phyloP scores from a whole-genome alignment of 2,888 invertebrate species.

The Pristionchus arcanus region DNA sequence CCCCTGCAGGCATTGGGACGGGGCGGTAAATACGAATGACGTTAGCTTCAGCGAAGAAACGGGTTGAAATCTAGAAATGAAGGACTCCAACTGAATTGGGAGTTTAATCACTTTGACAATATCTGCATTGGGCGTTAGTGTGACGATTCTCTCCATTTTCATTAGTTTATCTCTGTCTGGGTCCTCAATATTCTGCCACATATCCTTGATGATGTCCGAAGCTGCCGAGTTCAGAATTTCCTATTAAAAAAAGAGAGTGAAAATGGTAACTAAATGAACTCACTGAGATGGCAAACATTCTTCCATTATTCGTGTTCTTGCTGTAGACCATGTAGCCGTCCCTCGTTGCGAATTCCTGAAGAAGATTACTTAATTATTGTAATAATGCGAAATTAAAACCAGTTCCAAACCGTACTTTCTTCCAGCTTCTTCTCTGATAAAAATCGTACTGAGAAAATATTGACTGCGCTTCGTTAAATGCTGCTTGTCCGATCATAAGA shows the following conservation, averaged over 20 bases:
- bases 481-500: neutral
- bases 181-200: neutral
- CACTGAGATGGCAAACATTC: conserved; percentile 19
- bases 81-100: neutral
- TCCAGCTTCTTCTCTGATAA: neutral
- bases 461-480: neutral
- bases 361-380: no score
- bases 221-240: neutral
- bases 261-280: neutral
- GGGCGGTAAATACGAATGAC: neutral
- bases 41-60: neutral
- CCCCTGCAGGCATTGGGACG: neutral
- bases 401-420: neutral
- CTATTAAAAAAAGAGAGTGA: neutral
- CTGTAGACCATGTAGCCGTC: conserved; percentile 40
- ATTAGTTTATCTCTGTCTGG: neutral
- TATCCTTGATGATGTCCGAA: neutral
- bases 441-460: neutral
- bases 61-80: neutral
- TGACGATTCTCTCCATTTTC: neutral
- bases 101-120: neutral
- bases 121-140: neutral
- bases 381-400: no score
- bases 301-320: neutral
- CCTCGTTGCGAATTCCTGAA: conserved; percentile 14